Evolutionary conservation across 2,113 vertebrate species (phyloP).

Genomic region (Sminthopsis crassicaudata): DNA sequence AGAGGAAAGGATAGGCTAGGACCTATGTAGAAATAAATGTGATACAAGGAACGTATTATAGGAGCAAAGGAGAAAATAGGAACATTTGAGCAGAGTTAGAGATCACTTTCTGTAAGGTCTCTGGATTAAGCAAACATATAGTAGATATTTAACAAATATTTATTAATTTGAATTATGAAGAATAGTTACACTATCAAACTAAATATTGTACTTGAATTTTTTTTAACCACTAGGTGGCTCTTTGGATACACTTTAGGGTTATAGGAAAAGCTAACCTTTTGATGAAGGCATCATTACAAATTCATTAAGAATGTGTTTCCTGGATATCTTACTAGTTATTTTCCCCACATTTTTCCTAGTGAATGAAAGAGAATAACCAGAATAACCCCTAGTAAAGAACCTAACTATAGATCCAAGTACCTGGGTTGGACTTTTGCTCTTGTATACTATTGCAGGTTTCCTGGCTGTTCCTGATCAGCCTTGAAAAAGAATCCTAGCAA

Average conservation of each 20-base stretch:
- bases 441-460: not conserved
- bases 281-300: not conserved
- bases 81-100: not conserved
- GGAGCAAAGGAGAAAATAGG: not conserved
- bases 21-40: not conserved
- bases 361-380: not conserved
- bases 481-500: not conserved
- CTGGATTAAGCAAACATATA: not conserved
- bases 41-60: not conserved
- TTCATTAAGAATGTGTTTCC: not conserved
- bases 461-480: not conserved
- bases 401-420: not conserved
- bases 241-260: not conserved
- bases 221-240: slow-evolving; percentile 54
- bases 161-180: not conserved
- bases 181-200: not conserved
- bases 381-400: not conserved
- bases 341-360: not conserved
- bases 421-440: not conserved
- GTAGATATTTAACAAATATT: not conserved
- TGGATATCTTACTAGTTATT: not conserved
- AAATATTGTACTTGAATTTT: not conserved
- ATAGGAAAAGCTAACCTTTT: not conserved
- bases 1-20: not conserved
- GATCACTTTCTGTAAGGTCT: not conserved